These are phyloP conservation scores for Lineus longissimus DNA, from an alignment of 1,140 invertebrate genomes.

Conservation along the genomic window DNA sequence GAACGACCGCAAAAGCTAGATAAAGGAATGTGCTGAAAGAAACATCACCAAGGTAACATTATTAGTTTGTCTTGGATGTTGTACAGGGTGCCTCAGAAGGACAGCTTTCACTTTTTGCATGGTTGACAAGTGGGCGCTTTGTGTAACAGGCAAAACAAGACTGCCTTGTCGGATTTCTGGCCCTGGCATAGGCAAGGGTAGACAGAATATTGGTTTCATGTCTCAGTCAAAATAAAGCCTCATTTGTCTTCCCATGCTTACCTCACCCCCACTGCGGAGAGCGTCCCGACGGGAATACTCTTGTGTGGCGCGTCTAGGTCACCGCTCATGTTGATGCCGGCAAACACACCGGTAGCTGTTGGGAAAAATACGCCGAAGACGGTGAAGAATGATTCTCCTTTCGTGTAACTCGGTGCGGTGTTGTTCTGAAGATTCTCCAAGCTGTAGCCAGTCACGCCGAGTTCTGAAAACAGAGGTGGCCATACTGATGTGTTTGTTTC, in stretches of 20 bases:
- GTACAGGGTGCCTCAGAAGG: too few species aligned
- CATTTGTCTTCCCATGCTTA: too few species aligned
- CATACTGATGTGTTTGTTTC: slow-evolving; percentile 9
- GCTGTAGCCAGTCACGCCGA: slow-evolving; percentile 82
- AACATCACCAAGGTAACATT: slow-evolving; percentile 17
- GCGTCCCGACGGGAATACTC: slow-evolving; percentile 90
- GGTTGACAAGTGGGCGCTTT: too few species aligned
- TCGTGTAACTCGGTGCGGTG: slow-evolving; percentile 72
- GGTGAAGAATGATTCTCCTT: slow-evolving; percentile 58
- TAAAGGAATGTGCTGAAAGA: slow-evolving; percentile 83
- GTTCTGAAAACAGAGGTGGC: slow-evolving; percentile 57
- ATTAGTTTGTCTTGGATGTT: too few species aligned
- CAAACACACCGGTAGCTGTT: slow-evolving; percentile 65
- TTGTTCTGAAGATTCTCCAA: slow-evolving; percentile 77
- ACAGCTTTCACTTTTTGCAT: too few species aligned
- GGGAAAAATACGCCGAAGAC: slow-evolving; percentile 75
- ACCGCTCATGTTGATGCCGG: slow-evolving; percentile 96
- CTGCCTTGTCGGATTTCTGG: too few species aligned
- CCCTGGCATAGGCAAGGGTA: too few species aligned
- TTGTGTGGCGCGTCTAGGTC: slow-evolving; percentile 84
- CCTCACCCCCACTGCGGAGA: slow-evolving; percentile 79
- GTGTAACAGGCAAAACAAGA: too few species aligned
- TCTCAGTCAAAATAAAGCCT: too few species aligned
- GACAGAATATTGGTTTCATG: too few species aligned
- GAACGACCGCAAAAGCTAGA: slow-evolving; percentile 79